Base-by-base conservation (phyloP, 1,140 invertebrate species). In the Apolygus lucorum region DNA sequence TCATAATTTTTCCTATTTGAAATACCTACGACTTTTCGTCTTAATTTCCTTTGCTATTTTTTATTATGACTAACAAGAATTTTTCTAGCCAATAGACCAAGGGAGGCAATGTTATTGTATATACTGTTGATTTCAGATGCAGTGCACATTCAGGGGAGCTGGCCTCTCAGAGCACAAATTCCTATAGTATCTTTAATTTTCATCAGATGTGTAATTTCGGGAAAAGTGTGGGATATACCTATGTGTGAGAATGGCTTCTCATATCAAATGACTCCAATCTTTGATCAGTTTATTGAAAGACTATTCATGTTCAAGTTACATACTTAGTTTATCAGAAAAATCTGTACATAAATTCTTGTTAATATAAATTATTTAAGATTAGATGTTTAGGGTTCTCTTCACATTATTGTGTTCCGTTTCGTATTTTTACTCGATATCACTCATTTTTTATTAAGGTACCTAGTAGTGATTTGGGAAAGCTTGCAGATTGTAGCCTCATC, bases 141-240 rank as follows among this genome's bases (percentile, higher is more conserved):
- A 71, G 70, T 71, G 70, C 67, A 68, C 67, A 68, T 68, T 71
- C 70, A 71, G 70, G 67, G 70, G 66, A 68, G 67, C 70, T 59
- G 70, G 63, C 62, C 70, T 71, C 67, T 71, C 67, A 71, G 70
- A 71, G 66, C 70, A 71, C 70, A 69, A 71, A 68, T 71, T 71
- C 63, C 68, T 71, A 68, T 71, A 71, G 34, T 42, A 42, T 17
- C 34, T 42, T 42, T 42, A 42, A 8, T 42, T 42, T 42, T 17
- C 34, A 42, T 42, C 34, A 8, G 34, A 42, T 42, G 34, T 42
- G 17, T 42, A 42, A 42, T 42, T 42, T 42, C 4, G 34, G 34
- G 17, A 42, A 42, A 42, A 42, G 17, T 8, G 17, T 42, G 4
- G 34, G 34, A 17, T 42, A 17, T 42, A n/a, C n/a, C n/a, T n/a